These are phyloP conservation scores for Pseudoatta argentina DNA, from an alignment of 1,140 invertebrate species.

Conservation along the genomic window DNA sequence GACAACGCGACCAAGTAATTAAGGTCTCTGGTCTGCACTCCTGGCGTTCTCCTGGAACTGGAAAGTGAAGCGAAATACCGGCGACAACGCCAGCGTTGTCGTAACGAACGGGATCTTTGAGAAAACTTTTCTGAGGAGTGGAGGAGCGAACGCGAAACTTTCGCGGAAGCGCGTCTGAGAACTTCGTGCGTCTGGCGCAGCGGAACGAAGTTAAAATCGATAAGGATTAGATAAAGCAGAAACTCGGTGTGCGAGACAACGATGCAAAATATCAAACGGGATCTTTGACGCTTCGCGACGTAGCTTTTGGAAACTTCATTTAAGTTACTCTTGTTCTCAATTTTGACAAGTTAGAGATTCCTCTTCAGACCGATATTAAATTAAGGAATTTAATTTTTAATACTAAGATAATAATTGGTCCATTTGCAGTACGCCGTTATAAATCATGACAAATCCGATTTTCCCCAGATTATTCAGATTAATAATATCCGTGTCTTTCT, in stretches of 20 bases:
- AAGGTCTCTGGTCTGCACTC: slow-evolving; percentile 15
- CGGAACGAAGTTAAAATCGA: slow-evolving; percentile 48
- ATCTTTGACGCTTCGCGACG: not conserved
- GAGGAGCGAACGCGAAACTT: slow-evolving; percentile 26
- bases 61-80: slow-evolving; percentile 33
- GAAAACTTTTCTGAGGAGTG: slow-evolving; percentile 26
- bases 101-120: not conserved
- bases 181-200: slow-evolving; percentile 28
- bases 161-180: slow-evolving; percentile 40
- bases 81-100: slow-evolving; percentile 1
- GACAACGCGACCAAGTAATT: slow-evolving; percentile 59
- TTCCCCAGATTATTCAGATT: not conserved
- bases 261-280: slow-evolving; percentile 24
- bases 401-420: not conserved
- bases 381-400: slow-evolving; percentile 23
- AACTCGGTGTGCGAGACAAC: slow-evolving; percentile 24
- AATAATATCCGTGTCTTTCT: not conserved
- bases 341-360: not conserved
- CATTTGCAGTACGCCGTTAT: not conserved
- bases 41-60: slow-evolving; percentile 5
- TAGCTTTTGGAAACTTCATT: slow-evolving; percentile 20
- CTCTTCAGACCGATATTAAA: slow-evolving; percentile 27
- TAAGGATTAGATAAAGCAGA: slow-evolving; percentile 47
- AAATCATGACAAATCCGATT: slow-evolving; percentile 10
- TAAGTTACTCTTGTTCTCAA: slow-evolving; percentile 3